Conservation (phyloP, 2,797 vertebrate species). For the Crypturellus tataupa region DNA sequence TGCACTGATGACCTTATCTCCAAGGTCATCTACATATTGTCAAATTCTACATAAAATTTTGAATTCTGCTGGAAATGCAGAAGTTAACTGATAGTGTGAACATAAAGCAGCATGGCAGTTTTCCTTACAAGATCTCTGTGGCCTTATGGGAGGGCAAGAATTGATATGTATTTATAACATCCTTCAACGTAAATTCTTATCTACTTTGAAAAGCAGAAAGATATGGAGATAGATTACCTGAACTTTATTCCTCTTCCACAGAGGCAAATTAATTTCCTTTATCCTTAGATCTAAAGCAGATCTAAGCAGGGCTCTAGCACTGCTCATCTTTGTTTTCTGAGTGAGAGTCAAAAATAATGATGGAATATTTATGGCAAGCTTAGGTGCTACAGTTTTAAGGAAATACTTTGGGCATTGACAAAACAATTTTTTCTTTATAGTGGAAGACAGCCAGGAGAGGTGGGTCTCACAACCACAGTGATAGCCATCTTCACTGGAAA, state of each 20-base stretch:
- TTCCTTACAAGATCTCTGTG: rapidly evolving
- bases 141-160: background rate
- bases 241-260: background rate
- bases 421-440: background rate
- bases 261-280: background rate
- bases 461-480: background rate
- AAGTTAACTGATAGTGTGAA: background rate
- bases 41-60: background rate
- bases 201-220: background rate
- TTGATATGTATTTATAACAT: background rate
- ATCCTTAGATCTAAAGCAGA: background rate
- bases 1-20: background rate
- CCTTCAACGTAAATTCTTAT: background rate
- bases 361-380: background rate
- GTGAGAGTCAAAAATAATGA: background rate
- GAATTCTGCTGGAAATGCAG: background rate
- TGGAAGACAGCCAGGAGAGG: background rate
- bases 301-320: background rate
- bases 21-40: too few relatives aligned
- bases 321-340: background rate
- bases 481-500: background rate
- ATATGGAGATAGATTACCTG: background rate
- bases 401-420: background rate
- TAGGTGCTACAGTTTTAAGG: background rate
- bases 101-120: background rate